phyloP scores from a whole-genome alignment of 92 coral and sea anemone genomes.

The Pocillopora meandrina region DNA sequence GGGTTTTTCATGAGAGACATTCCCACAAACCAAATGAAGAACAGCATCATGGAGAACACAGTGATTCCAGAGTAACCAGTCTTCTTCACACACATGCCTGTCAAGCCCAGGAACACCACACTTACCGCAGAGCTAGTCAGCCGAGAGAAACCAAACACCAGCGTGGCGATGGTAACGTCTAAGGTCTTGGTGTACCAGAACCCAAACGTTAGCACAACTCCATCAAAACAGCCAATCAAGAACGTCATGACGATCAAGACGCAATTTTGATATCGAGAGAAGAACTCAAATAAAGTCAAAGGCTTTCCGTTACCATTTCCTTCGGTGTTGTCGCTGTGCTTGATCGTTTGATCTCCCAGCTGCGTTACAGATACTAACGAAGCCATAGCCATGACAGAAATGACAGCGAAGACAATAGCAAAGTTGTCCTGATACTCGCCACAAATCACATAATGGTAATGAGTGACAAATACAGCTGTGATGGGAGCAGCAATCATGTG shows the following conservation, averaged over 20 bases:
- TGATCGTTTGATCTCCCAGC: not conserved
- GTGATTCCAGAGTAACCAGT: conserved; percentile 32
- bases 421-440: conserved; percentile 45
- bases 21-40: conserved; percentile 28
- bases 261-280: conserved; percentile 35
- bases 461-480: conserved; percentile 9
- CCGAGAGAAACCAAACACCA: conserved; percentile 42
- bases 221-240: conserved; percentile 36
- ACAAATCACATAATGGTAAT: conserved; percentile 34
- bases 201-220: conserved; percentile 40
- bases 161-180: conserved; percentile 19
- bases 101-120: conserved; percentile 21
- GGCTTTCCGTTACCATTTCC: not conserved
- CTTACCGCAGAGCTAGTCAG: conserved; percentile 35
- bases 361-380: conserved; percentile 22
- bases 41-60: conserved; percentile 34
- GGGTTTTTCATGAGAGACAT: conserved; percentile 41
- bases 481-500: conserved; percentile 32
- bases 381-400: conserved; percentile 7
- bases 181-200: conserved; percentile 40
- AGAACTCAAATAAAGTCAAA: conserved; percentile 6
- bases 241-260: conserved; percentile 29
- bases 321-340: not conserved
- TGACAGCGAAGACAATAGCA: conserved; percentile 30
- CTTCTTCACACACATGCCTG: conserved; percentile 18